These are phyloP conservation scores for Drosophila parthenogenetica DNA, from an alignment of 2,888 invertebrate genomes.

Conservation along the genomic window DNA sequence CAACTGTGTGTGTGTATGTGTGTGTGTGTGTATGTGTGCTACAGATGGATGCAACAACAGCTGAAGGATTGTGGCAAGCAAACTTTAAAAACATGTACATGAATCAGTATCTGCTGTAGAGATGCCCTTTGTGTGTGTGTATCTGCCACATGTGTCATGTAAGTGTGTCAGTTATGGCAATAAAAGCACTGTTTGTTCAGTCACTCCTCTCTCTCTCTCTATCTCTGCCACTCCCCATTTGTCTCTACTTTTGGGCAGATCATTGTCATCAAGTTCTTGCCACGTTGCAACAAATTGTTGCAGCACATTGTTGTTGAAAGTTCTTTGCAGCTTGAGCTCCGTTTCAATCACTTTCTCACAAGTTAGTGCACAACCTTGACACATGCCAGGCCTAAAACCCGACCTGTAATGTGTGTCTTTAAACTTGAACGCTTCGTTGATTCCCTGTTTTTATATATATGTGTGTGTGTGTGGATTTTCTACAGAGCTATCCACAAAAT, in stretches of 20 bases:
- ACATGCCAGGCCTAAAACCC: conserved; percentile 48
- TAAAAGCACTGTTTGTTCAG: conserved; percentile 39
- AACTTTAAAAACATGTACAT: conserved; percentile 48
- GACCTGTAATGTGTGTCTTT: conserved; percentile 32
- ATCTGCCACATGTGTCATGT: conserved; percentile 10
- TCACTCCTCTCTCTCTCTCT: conserved; percentile 32
- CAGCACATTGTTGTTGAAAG: conserved; percentile 22
- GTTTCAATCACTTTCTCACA: conserved; percentile 53
- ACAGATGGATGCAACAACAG: not conserved
- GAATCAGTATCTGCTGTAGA: conserved; percentile 22
- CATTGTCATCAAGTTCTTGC: conserved; percentile 32
- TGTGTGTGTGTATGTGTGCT: too few relatives aligned
- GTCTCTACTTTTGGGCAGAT: conserved; percentile 3
- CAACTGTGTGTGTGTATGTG: conserved; percentile 1
- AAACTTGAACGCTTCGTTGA: conserved; percentile 52
- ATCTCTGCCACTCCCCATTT: too few relatives aligned
- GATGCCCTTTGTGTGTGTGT: not conserved
- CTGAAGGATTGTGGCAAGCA: conserved; percentile 22
- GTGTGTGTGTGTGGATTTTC: conserved; percentile 27
- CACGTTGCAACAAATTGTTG: conserved; percentile 26
- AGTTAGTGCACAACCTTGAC: conserved; percentile 64
- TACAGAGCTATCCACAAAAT: conserved; percentile 58
- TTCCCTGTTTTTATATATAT: not conserved
- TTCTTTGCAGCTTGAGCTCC: conserved; percentile 6
- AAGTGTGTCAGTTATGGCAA: conserved; percentile 42